phyloP scores from a whole-genome alignment of 2,113 vertebrate species.

The Craseonycteris thonglongyai region DNA sequence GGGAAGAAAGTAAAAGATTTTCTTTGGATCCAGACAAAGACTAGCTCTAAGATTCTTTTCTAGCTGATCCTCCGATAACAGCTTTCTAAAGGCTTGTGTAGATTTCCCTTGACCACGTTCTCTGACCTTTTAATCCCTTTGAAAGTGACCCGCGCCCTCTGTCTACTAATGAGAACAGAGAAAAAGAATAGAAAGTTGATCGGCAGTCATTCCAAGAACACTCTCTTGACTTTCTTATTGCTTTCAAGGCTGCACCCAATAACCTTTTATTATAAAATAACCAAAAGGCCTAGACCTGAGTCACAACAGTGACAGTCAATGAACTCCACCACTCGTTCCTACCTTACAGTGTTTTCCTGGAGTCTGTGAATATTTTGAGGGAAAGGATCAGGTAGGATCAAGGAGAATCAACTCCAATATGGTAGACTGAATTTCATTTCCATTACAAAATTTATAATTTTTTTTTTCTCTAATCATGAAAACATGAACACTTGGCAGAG shows the following conservation, averaged over 20 bases:
- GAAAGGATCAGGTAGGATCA: slow-evolving; percentile 12
- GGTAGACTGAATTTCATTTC: background rate
- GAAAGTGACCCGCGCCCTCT: slow-evolving; percentile 65
- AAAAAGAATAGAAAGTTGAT: slow-evolving; percentile 59
- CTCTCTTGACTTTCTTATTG: slow-evolving; percentile 4
- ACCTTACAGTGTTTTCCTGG: background rate
- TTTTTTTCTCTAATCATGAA: background rate
- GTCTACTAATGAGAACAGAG: slow-evolving; percentile 42
- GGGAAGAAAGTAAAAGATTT: background rate
- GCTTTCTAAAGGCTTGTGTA: slow-evolving; percentile 66
- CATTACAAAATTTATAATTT: background rate
- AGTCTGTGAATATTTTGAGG: background rate
- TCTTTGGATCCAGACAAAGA: slow-evolving; percentile 52
- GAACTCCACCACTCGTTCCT: background rate
- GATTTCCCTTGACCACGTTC: slow-evolving; percentile 58
- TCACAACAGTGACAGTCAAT: background rate
- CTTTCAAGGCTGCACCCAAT: background rate
- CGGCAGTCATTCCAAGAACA: slow-evolving; percentile 41
- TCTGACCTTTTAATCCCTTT: slow-evolving; percentile 82
- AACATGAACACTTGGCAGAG: background rate
- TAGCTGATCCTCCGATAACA: slow-evolving; percentile 69
- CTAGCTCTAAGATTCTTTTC: slow-evolving; percentile 73
- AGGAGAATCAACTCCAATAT: background rate
- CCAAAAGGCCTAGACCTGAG: background rate
- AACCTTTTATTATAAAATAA: background rate